Percentiles rank a stretch among this genome's conserved stretches.
Evolutionary conservation across 2,888 invertebrate species (phyloP).

Genomic region (Scaptomyza flava): DNA sequence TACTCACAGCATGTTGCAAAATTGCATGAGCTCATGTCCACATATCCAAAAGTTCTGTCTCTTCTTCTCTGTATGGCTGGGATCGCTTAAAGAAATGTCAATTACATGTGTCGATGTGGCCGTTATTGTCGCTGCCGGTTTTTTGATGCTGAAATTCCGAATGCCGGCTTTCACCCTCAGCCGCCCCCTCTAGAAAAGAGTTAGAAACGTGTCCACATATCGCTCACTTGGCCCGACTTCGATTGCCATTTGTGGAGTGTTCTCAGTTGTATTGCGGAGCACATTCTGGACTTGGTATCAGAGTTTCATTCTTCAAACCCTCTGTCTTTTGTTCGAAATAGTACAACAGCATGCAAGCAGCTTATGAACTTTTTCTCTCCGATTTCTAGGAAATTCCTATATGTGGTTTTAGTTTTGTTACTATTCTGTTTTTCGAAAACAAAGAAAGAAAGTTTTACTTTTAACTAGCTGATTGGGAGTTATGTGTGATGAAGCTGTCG

Average conservation of each 20-base stretch:
- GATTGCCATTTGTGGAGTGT: constrained; percentile 47
- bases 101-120: constrained; percentile 76
- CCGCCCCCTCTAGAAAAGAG: constrained; percentile 5
- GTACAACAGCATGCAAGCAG: constrained; percentile 40
- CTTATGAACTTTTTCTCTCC: constrained; percentile 51
- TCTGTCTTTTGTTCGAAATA: constrained; percentile 36
- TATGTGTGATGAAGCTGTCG: too few relatives aligned
- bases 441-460: not conserved
- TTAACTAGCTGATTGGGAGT: not conserved
- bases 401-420: constrained; percentile 42
- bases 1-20: constrained; percentile 52
- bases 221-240: constrained; percentile 9
- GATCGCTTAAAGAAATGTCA: constrained; percentile 70
- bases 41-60: constrained; percentile 48
- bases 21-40: constrained; percentile 41
- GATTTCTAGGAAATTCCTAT: constrained; percentile 15
- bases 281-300: constrained; percentile 43
- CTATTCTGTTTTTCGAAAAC: not conserved
- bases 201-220: constrained; percentile 34
- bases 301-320: constrained; percentile 16
- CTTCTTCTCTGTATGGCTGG: constrained; percentile 46
- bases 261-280: constrained; percentile 29
- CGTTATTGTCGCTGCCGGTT: constrained; percentile 34
- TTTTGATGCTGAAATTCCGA: constrained; percentile 61
- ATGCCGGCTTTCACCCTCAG: constrained; percentile 15